phyloP scores from a whole-genome alignment of 2,888 invertebrate species.

The Caenorhabditis becei region DNA sequence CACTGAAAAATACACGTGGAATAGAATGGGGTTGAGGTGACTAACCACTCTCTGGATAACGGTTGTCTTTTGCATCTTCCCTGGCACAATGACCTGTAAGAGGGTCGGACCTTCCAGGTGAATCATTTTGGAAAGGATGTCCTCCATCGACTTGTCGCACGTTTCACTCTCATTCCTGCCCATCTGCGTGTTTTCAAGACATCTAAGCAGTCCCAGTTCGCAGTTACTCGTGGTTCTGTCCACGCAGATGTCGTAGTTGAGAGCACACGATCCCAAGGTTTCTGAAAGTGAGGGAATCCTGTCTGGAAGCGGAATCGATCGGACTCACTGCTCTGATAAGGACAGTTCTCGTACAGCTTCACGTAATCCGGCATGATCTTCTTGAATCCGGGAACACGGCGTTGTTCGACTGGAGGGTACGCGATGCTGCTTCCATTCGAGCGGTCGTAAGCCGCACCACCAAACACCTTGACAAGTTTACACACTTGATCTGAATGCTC shows the following conservation, averaged over 20 bases:
- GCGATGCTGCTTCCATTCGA: not conserved
- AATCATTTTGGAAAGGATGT: not conserved
- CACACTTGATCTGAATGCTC: not conserved
- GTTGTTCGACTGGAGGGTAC: not conserved
- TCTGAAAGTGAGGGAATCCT: slow-evolving; percentile 9
- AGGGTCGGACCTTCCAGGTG: not conserved
- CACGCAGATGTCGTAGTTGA: slow-evolving; percentile 22
- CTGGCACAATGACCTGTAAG: not conserved
- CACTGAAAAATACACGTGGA: not conserved
- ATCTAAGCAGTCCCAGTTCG: not conserved
- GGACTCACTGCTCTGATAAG: not conserved
- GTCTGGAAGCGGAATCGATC: too few relatives aligned
- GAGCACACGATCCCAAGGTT: slow-evolving; percentile 24
- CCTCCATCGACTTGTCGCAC: slow-evolving; percentile 21
- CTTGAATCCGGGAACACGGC: not conserved
- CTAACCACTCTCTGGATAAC: not conserved
- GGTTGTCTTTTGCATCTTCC: not conserved
- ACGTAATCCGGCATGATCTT: not conserved
- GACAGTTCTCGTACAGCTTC: not conserved
- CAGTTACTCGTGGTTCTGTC: not conserved
- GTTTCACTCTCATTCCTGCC: not conserved
- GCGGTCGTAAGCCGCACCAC: not conserved
- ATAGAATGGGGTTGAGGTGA: not conserved
- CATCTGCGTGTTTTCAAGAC: slow-evolving; percentile 7
- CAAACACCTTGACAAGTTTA: not conserved